Evolutionary conservation across 1,140 invertebrate species (phyloP).

Genomic region (Caenorhabditis tropicalis): DNA sequence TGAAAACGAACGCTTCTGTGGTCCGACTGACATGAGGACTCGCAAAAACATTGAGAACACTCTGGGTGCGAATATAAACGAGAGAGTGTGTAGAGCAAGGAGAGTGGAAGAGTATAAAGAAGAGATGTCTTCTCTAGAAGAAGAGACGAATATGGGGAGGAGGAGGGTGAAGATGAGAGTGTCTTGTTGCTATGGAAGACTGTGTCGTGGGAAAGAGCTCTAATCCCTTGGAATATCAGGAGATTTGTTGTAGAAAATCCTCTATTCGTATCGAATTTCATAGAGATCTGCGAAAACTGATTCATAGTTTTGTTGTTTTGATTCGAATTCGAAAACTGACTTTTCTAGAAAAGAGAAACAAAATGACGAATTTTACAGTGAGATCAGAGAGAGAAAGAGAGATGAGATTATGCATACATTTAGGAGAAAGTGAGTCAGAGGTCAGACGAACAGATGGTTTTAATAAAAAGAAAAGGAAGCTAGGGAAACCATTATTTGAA

Average conservation of each 20-base stretch:
- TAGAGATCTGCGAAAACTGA: no score
- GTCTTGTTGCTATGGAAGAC: no score
- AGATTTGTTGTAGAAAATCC: no score
- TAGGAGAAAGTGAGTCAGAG: not conserved
- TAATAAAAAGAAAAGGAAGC: no score
- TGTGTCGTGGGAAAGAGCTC: not conserved
- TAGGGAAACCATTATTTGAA: no score
- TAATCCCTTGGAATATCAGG: no score
- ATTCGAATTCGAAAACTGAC: not conserved
- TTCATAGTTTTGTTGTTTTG: not conserved
- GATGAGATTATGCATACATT: not conserved
- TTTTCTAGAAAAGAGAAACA: not conserved
- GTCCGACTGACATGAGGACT: not conserved
- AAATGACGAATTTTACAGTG: slow-evolving; percentile 13
- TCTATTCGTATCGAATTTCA: not conserved
- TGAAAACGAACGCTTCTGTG: no score
- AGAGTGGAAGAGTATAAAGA: not conserved
- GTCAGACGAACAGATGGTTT: not conserved
- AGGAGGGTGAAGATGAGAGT: not conserved
- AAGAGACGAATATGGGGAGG: not conserved
- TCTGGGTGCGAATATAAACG: not conserved
- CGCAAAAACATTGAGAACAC: not conserved
- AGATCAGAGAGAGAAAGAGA: not conserved
- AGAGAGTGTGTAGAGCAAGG: not conserved
- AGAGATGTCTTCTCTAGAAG: not conserved